Conservation (phyloP, 2,113 vertebrate species). For the Chelonoidis abingdonii region DNA sequence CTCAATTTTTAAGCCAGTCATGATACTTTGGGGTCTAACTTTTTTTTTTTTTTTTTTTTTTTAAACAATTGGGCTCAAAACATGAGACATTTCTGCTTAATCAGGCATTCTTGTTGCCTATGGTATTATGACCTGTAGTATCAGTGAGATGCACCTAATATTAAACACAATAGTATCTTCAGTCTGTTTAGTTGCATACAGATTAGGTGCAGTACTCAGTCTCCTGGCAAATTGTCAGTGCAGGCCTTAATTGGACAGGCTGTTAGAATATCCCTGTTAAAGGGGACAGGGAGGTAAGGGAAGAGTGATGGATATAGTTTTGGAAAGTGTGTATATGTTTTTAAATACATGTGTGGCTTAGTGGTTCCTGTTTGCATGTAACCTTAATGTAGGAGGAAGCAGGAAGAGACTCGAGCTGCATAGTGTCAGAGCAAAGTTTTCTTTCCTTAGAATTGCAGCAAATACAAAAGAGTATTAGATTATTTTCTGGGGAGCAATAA, state of each 20-base stretch:
- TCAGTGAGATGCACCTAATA: background rate
- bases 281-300: background rate
- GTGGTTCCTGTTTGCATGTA: background rate
- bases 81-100: background rate
- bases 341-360: background rate
- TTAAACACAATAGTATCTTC: background rate
- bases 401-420: background rate
- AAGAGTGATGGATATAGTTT: background rate
- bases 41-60: background rate
- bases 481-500: background rate
- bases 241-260: background rate
- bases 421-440: background rate
- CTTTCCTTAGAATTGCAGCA: background rate
- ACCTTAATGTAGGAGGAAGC: background rate
- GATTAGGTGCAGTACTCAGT: background rate
- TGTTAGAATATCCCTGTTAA: background rate
- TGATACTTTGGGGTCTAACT: background rate
- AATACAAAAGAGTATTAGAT: background rate
- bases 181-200: background rate
- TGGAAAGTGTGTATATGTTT: background rate
- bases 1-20: background rate
- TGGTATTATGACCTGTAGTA: background rate
- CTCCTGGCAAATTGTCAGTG: background rate
- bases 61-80: background rate
- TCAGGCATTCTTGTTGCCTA: background rate